Evolutionary conservation across 2,797 vertebrate species (phyloP).

Genomic region (Enoplosus armatus): DNA sequence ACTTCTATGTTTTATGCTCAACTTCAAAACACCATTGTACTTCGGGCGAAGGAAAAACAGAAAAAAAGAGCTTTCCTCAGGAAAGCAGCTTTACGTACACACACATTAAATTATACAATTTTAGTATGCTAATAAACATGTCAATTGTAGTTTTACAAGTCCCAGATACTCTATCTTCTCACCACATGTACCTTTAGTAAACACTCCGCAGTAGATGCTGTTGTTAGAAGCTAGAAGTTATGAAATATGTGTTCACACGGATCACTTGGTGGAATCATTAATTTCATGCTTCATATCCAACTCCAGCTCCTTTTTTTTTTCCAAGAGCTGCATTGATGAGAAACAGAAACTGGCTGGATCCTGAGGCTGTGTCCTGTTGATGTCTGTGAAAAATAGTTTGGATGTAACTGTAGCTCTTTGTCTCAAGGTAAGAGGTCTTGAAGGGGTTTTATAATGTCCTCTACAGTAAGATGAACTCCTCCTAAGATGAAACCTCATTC

Average conservation of each 20-base stretch:
- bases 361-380: slow-evolving; percentile 26
- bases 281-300: slow-evolving; percentile 72
- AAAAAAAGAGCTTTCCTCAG: slow-evolving; percentile 61
- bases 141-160: slow-evolving; percentile 72
- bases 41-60: slow-evolving; percentile 50
- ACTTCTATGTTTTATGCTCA: slow-evolving; percentile 63
- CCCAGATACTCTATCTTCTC: slow-evolving; percentile 69
- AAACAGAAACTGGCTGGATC: slow-evolving; percentile 61
- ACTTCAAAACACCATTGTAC: slow-evolving; percentile 63
- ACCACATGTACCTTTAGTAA: slow-evolving; percentile 60
- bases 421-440: slow-evolving; percentile 19
- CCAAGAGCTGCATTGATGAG: slow-evolving; percentile 56
- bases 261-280: slow-evolving; percentile 66
- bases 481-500: slow-evolving; percentile 12
- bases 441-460: neutral
- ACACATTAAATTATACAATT: slow-evolving; percentile 74
- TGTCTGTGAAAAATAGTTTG: slow-evolving; percentile 43
- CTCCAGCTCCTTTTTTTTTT: slow-evolving; percentile 34
- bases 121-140: slow-evolving; percentile 78
- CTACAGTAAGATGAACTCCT: neutral
- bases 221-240: slow-evolving; percentile 67
- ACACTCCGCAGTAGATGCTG: slow-evolving; percentile 62
- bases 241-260: slow-evolving; percentile 61
- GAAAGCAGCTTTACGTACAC: slow-evolving; percentile 71
- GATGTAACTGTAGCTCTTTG: slow-evolving; percentile 28